phyloP scores from a whole-genome alignment of 2,797 vertebrate genomes.

The Ibycter americanus region DNA sequence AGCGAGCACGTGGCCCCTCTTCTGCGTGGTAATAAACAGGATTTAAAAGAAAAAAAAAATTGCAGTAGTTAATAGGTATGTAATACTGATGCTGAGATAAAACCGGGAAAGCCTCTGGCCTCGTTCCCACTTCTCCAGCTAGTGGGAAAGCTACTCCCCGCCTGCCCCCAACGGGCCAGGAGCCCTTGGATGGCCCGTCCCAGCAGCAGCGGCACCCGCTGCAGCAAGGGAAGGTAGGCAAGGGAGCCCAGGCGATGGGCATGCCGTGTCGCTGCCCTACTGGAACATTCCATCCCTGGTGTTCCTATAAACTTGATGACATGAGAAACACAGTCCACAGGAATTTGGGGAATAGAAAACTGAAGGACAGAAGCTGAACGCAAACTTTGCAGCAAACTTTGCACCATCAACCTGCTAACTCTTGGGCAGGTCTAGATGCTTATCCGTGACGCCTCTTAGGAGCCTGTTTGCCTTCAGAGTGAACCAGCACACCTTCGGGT shows the following conservation, averaged over 20 bases:
- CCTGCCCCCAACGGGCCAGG: too few relatives aligned
- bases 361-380: fast-evolving
- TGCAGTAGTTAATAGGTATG: neutral
- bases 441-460: neutral
- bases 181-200: neutral
- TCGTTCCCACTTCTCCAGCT: neutral
- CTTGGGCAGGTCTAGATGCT: neutral
- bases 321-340: neutral
- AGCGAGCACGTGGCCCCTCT: neutral
- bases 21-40: neutral
- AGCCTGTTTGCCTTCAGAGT: neutral
- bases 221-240: neutral
- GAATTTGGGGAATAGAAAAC: neutral
- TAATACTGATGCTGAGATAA: neutral
- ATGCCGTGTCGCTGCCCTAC: neutral
- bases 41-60: neutral
- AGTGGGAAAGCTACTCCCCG: neutral
- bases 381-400: neutral
- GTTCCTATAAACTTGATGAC: neutral
- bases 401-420: neutral
- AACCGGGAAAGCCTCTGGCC: neutral
- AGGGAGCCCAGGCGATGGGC: fast-evolving
- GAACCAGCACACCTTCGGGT: neutral
- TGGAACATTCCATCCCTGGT: fast-evolving
- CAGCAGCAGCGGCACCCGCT: neutral